phyloP scores from a whole-genome alignment of 2,797 vertebrate species.

The Hemitrygon akajei region DNA sequence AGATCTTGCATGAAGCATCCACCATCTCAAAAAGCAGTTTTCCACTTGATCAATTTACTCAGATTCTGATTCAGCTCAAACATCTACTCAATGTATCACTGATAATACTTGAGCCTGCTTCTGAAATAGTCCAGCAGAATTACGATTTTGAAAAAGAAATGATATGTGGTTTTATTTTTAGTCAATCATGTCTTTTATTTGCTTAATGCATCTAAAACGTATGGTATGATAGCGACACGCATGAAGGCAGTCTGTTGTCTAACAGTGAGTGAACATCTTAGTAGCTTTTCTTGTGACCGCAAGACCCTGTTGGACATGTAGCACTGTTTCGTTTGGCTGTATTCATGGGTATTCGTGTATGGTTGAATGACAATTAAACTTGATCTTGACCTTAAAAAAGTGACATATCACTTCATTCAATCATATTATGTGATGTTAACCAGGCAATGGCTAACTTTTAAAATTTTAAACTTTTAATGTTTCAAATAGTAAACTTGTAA shows the following conservation, averaged over 20 bases:
- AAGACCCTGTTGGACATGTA: no score
- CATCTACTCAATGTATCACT: background rate
- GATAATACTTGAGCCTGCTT: background rate
- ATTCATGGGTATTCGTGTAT: no score
- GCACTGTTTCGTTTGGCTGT: no score
- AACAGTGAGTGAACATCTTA: no score
- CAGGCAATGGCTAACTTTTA: no score
- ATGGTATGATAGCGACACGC: no score
- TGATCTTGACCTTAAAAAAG: no score
- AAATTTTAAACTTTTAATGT: no score
- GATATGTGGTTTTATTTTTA: background rate
- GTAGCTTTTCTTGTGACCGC: no score
- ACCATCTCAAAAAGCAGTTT: conserved; percentile 20
- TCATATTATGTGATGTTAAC: background rate
- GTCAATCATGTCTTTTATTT: background rate
- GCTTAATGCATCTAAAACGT: background rate
- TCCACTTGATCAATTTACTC: background rate
- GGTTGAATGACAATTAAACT: no score
- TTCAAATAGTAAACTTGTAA: no score
- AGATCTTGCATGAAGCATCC: background rate
- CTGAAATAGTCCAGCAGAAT: background rate
- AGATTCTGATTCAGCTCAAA: conserved; percentile 3
- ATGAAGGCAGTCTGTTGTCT: no score
- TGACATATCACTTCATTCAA: background rate
- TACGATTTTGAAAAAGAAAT: background rate